Evolutionary conservation across 2,113 vertebrate genomes (phyloP).

Genomic region (Cyanistes caeruleus): DNA sequence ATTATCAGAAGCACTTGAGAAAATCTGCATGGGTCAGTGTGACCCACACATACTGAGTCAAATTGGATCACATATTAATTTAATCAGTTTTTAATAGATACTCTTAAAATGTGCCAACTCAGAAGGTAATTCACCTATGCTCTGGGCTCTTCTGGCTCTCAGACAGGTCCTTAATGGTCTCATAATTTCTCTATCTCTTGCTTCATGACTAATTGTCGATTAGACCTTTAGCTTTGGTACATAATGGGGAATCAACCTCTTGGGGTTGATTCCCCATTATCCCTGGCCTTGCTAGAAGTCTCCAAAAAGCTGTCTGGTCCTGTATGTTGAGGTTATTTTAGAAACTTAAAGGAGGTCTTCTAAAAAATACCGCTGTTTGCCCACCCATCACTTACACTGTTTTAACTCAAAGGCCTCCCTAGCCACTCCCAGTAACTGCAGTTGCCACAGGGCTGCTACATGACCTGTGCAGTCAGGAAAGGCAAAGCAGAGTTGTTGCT

Average conservation of each 20-base stretch:
- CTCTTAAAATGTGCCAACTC: background rate
- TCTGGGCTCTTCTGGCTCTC: background rate
- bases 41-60: background rate
- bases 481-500: background rate
- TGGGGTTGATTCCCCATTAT: background rate
- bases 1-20: background rate
- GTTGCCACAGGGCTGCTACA: background rate
- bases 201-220: background rate
- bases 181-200: background rate
- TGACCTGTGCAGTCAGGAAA: background rate
- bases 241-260: no score
- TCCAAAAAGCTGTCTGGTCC: background rate
- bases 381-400: background rate
- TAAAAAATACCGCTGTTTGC: background rate
- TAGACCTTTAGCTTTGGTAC: background rate
- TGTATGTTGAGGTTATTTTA: background rate
- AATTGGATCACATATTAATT: background rate
- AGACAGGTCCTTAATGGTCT: background rate
- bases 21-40: background rate
- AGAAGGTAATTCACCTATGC: background rate
- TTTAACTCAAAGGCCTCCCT: background rate
- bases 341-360: background rate
- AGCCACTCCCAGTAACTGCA: background rate
- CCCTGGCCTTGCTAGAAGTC: background rate
- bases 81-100: conserved; percentile 23